Evolutionary conservation across 2,797 vertebrate genomes (phyloP).

Genomic region (Bradypodion pumilum): DNA sequence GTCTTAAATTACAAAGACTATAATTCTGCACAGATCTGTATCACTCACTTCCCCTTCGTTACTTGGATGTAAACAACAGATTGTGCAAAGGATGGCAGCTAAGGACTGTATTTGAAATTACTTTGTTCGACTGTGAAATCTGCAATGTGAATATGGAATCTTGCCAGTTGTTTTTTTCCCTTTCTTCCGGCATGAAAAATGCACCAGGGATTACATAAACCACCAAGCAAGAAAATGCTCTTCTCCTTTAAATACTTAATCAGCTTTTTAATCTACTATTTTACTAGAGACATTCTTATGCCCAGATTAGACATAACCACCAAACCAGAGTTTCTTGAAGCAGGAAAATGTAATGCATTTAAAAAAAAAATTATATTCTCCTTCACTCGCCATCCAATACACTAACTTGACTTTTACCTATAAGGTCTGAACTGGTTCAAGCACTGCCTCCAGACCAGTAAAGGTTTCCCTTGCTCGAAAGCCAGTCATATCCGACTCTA

Average conservation of each 20-base stretch:
- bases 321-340: not conserved
- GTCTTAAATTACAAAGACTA: not conserved
- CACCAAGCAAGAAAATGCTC: not conserved
- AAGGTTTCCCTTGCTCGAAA: too few relatives aligned
- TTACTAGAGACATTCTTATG: not conserved
- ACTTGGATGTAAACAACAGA: not conserved
- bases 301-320: not conserved
- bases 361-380: too few relatives aligned
- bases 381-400: not conserved
- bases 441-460: not conserved
- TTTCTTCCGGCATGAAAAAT: conserved; percentile 32
- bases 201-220: not conserved
- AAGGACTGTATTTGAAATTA: not conserved
- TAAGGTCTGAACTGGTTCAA: not conserved
- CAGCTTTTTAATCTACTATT: not conserved
- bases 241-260: conserved; percentile 13
- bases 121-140: conserved; percentile 11
- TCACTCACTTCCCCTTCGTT: conserved; percentile 1
- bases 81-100: not conserved
- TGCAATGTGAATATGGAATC: not conserved
- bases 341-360: not conserved
- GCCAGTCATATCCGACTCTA: too few relatives aligned
- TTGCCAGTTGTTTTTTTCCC: conserved; percentile 22
- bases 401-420: not conserved
- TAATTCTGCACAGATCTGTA: not conserved